phyloP scores from a whole-genome alignment of 2,888 invertebrate genomes.

The Pecten maximus region DNA sequence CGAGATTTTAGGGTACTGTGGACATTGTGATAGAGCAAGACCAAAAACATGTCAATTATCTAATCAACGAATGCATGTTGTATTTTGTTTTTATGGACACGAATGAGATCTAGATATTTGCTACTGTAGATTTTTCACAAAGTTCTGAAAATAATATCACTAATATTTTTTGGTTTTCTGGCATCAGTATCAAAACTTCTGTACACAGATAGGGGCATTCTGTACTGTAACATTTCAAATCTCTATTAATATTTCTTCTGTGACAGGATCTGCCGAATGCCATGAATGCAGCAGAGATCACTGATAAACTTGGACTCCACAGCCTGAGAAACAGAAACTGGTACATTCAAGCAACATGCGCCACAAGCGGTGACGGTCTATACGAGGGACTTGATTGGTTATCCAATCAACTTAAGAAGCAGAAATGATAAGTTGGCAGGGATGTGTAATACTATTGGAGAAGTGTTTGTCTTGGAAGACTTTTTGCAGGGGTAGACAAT shows the following conservation, averaged over 20 bases:
- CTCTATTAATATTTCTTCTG: background rate
- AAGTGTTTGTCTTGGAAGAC: background rate
- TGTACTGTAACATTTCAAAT: background rate
- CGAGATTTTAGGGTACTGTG: too few species aligned
- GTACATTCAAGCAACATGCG: conserved; percentile 88
- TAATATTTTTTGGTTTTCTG: too few species aligned
- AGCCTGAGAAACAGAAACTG: conserved; percentile 69
- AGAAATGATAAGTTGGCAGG: background rate
- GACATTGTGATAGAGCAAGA: too few species aligned
- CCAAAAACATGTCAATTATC: too few species aligned
- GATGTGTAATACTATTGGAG: conserved; percentile 4
- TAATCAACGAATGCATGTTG: too few species aligned
- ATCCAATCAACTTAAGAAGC: conserved; percentile 96
- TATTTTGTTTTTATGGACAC: too few species aligned
- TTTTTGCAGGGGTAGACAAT: background rate
- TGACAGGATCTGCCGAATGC: conserved; percentile 98
- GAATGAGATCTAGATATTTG: too few species aligned
- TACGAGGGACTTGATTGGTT: conserved; percentile 99
- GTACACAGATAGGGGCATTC: too few species aligned
- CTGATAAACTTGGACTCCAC: conserved; percentile 95
- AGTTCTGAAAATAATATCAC: too few species aligned
- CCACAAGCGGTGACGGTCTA: conserved; percentile 98
- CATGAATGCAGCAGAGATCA: conserved; percentile 99
- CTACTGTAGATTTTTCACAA: too few species aligned
- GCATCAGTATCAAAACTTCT: too few species aligned